Conservation (phyloP, 1,140 invertebrate genomes). For the Whitmania pigra region DNA sequence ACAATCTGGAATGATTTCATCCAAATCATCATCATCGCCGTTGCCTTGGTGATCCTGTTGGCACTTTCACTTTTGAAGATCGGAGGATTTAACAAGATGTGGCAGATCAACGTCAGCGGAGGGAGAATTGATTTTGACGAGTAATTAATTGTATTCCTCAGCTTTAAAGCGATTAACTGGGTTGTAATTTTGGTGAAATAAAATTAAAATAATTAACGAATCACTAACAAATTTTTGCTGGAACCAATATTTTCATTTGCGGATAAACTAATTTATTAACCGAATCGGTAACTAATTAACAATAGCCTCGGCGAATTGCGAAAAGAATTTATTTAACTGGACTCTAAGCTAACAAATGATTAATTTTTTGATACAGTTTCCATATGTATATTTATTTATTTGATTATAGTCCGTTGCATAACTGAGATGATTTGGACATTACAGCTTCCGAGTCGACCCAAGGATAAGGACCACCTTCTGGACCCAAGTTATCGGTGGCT, state of each 20-base stretch:
- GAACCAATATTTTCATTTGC: constrained; percentile 46
- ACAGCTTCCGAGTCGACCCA: constrained; percentile 59
- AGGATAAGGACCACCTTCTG: constrained; percentile 70
- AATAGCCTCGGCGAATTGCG: too few relatives aligned
- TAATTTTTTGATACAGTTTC: too few relatives aligned
- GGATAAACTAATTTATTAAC: too few relatives aligned
- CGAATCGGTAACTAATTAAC: too few relatives aligned
- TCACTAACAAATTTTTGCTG: constrained; percentile 30
- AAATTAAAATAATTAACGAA: background rate
- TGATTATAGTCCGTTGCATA: too few relatives aligned
- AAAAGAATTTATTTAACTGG: too few relatives aligned
- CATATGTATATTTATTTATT: too few relatives aligned
- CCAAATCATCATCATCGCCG: constrained; percentile 12
- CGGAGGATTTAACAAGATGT: constrained; percentile 53
- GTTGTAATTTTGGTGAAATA: background rate
- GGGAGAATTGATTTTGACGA: constrained; percentile 48
- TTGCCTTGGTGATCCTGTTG: background rate
- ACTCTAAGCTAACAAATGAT: too few relatives aligned
- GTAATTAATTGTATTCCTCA: background rate
- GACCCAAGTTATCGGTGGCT: constrained; percentile 66
- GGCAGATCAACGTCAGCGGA: constrained; percentile 50
- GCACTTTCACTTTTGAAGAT: constrained; percentile 49
- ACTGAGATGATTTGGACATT: too few relatives aligned
- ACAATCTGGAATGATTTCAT: constrained; percentile 16
- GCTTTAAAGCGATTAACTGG: background rate